A percentile compares a stretch with the other conserved stretches of the same genome.
phyloP scores from a whole-genome alignment of 2,797 vertebrate genomes.

The Taenioides sp. region DNA sequence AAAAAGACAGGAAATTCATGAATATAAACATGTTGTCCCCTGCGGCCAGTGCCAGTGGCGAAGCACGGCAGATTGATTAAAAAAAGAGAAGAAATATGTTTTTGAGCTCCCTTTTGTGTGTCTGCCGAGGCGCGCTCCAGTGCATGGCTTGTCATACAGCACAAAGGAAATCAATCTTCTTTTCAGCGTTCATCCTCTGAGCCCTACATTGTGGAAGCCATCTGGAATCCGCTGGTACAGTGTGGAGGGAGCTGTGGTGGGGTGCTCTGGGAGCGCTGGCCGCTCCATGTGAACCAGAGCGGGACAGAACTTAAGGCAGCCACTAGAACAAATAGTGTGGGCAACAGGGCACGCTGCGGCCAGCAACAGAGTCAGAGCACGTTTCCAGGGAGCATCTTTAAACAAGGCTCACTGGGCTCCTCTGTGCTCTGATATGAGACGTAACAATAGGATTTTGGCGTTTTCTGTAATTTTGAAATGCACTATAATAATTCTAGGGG shows the following conservation, averaged over 20 bases:
- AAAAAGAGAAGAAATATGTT: constrained; percentile 54
- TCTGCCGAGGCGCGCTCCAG: constrained; percentile 66
- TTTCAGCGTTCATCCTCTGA: constrained; percentile 74
- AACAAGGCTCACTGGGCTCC: constrained; percentile 38
- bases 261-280: constrained; percentile 49
- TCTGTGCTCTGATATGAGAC: constrained; percentile 32
- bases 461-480: not conserved
- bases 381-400: constrained; percentile 56
- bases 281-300: constrained; percentile 62
- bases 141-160: constrained; percentile 73
- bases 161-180: constrained; percentile 83
- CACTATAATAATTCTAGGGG: not conserved
- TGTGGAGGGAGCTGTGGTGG: constrained; percentile 39
- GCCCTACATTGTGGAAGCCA: constrained; percentile 71
- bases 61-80: constrained; percentile 59
- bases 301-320: constrained; percentile 66
- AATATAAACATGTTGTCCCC: constrained; percentile 40
- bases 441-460: not conserved
- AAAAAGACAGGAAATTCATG: constrained; percentile 25
- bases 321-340: constrained; percentile 75
- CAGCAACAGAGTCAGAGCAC: constrained; percentile 67
- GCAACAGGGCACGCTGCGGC: constrained; percentile 61
- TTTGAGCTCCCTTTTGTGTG: constrained; percentile 65
- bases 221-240: constrained; percentile 75
- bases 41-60: constrained; percentile 32